Evolutionary conservation across 2,113 vertebrate genomes (phyloP).

Genomic region (Otus sunia): DNA sequence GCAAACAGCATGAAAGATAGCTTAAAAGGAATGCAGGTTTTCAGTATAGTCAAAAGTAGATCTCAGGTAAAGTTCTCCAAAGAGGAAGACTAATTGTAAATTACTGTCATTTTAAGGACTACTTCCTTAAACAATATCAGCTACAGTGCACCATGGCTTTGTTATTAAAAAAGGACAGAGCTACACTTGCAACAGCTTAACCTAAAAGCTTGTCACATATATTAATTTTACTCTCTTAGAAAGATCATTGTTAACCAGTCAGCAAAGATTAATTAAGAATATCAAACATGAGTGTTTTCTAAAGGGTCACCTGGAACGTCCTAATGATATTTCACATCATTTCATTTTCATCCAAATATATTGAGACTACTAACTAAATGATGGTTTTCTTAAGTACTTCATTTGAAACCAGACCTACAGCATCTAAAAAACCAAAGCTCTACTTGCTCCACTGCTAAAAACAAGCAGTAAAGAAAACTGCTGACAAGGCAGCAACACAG

Average conservation of each 20-base stretch:
- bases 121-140: neutral
- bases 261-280: neutral
- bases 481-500: neutral
- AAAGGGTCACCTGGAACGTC: neutral
- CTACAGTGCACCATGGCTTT: neutral
- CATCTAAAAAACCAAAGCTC: neutral
- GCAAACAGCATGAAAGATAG: neutral
- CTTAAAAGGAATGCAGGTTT: neutral
- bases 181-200: neutral
- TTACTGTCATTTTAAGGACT: neutral
- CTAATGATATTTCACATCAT: neutral
- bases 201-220: neutral
- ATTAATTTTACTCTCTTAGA: neutral
- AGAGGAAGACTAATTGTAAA: neutral
- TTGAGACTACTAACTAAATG: neutral
- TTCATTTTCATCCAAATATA: neutral
- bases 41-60: neutral
- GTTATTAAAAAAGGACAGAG: neutral
- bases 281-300: neutral
- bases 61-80: neutral
- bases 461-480: neutral
- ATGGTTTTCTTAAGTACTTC: neutral
- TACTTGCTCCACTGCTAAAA: neutral
- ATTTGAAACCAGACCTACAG: neutral
- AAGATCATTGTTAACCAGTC: neutral